These are phyloP conservation scores for Tolypeutes matacus DNA, from an alignment of 2,797 vertebrate genomes.

Conservation along the genomic window DNA sequence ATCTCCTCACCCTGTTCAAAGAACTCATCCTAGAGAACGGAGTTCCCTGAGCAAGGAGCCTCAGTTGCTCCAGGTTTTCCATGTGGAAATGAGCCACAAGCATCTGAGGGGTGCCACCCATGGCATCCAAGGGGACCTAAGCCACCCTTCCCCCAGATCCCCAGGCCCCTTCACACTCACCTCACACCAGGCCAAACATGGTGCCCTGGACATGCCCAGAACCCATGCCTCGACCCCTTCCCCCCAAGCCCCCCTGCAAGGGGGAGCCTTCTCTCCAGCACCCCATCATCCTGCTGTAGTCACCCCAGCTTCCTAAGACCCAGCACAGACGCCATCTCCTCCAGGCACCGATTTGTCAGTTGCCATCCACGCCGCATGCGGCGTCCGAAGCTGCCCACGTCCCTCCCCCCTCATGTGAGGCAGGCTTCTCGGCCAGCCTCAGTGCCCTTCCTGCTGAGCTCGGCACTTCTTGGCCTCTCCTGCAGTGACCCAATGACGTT, in stretches of 20 bases:
- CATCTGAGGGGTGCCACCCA: fast-evolving
- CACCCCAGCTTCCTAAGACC: not conserved
- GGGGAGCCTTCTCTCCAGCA: not conserved
- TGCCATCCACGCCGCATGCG: fast-evolving
- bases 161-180: no score
- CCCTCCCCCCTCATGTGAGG: no score
- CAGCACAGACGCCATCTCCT: not conserved
- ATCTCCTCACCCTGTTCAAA: fast-evolving
- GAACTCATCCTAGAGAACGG: not conserved
- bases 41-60: not conserved
- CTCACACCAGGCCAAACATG: not conserved
- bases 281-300: not conserved
- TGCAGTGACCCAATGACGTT: fast-evolving
- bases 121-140: fast-evolving
- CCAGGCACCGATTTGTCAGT: fast-evolving
- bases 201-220: not conserved
- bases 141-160: not conserved
- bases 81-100: fast-evolving
- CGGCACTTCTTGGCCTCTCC: fast-evolving
- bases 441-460: fast-evolving
- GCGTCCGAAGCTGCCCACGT: not conserved
- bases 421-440: fast-evolving
- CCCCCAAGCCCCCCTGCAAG: not conserved
- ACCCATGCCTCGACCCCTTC: fast-evolving
- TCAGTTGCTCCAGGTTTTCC: fast-evolving